A percentile compares a stretch with the other conserved stretches of the same genome.
These are phyloP conservation scores for Idaea biselata DNA, from an alignment of 2,888 invertebrate genomes.

Conservation along the genomic window DNA sequence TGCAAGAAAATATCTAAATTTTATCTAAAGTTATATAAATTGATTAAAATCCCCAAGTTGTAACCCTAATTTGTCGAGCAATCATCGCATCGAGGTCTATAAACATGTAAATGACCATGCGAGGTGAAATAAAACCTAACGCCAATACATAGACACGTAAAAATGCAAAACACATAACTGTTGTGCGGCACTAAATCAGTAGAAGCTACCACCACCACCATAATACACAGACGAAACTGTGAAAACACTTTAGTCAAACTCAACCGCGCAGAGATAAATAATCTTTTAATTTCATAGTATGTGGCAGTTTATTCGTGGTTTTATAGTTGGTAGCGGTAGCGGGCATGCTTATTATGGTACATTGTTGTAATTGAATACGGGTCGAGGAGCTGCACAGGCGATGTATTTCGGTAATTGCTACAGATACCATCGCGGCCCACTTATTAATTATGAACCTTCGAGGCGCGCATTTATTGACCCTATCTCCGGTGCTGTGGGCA, in stretches of 20 bases:
- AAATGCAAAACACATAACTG: slow-evolving; percentile 1
- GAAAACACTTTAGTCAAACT: slow-evolving; percentile 3
- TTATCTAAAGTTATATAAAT: no score
- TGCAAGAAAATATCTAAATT: no score
- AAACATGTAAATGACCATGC: neutral
- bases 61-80: neutral
- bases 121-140: neutral
- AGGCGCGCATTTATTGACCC: slow-evolving; percentile 74
- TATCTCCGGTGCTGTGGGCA: slow-evolving; percentile 70
- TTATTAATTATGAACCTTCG: slow-evolving; percentile 70
- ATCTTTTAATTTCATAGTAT: slow-evolving; percentile 26
- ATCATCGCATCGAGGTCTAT: neutral
- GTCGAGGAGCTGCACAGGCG: slow-evolving; percentile 35
- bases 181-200: slow-evolving; percentile 3
- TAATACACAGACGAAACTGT: neutral
- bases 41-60: neutral
- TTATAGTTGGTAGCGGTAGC: slow-evolving; percentile 25
- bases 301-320: slow-evolving; percentile 26
- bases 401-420: slow-evolving; percentile 64
- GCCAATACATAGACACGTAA: neutral
- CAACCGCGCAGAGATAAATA: slow-evolving; percentile 3
- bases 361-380: slow-evolving; percentile 51
- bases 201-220: neutral
- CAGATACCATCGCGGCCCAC: slow-evolving; percentile 58
- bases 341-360: slow-evolving; percentile 41